These are phyloP conservation scores for Sialis lutaria DNA, from an alignment of 2,888 invertebrate genomes.

Conservation along the genomic window DNA sequence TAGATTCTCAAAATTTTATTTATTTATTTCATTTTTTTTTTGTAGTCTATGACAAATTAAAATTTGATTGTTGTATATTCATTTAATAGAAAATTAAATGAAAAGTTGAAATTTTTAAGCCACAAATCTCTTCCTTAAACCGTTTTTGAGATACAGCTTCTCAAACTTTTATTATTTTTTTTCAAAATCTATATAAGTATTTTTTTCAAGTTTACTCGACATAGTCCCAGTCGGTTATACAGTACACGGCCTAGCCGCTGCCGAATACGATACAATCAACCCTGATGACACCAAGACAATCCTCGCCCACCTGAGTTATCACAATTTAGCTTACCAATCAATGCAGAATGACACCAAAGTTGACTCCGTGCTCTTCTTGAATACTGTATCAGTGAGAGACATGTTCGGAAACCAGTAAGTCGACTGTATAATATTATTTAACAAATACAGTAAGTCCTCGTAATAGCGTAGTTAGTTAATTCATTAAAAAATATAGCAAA, in stretches of 20 bases:
- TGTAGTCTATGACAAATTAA: too few relatives aligned
- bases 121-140: too few relatives aligned
- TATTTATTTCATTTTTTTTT: not conserved
- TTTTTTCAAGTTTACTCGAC: conserved; percentile 16
- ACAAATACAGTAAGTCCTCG: conserved; percentile 4
- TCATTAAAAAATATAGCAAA: too few relatives aligned
- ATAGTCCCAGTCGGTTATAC: conserved; percentile 18
- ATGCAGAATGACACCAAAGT: conserved; percentile 13
- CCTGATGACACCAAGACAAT: conserved; percentile 15
- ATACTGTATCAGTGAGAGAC: conserved; percentile 21
- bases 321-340: conserved; percentile 17
- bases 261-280: conserved; percentile 18
- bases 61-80: too few relatives aligned
- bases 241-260: conserved; percentile 23
- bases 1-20: not conserved
- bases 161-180: not conserved
- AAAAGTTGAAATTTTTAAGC: not conserved
- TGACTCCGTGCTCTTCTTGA: conserved; percentile 14
- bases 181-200: conserved; percentile 1
- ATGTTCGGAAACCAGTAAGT: conserved; percentile 24
- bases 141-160: too few relatives aligned
- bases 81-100: too few relatives aligned
- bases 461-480: too few relatives aligned
- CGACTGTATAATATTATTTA: not conserved
- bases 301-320: conserved; percentile 18